phyloP scores from a whole-genome alignment of 2,797 vertebrate species.

The Mallotus villosus region DNA sequence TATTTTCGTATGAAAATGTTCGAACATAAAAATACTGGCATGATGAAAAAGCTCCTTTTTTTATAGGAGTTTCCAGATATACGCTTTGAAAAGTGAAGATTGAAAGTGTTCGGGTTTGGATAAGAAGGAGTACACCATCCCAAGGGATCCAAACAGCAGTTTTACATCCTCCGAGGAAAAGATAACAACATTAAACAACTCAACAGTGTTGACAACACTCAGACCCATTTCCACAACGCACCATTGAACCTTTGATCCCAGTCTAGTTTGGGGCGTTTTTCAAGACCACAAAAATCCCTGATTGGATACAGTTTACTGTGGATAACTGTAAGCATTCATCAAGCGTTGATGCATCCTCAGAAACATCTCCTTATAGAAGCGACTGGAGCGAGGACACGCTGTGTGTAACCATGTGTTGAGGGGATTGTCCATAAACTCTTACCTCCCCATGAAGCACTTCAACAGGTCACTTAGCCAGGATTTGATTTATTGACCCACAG shows the following conservation, averaged over 20 bases:
- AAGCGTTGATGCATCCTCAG: neutral
- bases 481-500: constrained; percentile 57
- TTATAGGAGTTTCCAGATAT: no score
- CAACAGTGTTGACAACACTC: neutral
- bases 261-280: constrained; percentile 11
- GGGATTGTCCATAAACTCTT: constrained; percentile 31
- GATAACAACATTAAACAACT: constrained; percentile 15
- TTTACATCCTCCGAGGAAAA: neutral
- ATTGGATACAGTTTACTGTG: constrained; percentile 24
- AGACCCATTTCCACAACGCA: constrained; percentile 2
- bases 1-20: no score
- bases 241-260: constrained; percentile 38
- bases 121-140: neutral
- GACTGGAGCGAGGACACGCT: neutral
- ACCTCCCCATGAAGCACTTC: constrained; percentile 21
- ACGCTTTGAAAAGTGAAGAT: neutral
- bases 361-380: neutral
- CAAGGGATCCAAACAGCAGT: neutral
- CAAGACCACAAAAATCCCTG: neutral
- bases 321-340: constrained; percentile 33
- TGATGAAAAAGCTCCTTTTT: no score
- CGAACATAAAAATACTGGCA: no score
- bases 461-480: constrained; percentile 30
- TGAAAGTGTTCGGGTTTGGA: neutral
- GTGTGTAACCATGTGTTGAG: neutral